Percentiles rank a stretch among this genome's conserved stretches.
Conservation (phyloP, 2,797 vertebrate species). For the Zalophus californianus region DNA sequence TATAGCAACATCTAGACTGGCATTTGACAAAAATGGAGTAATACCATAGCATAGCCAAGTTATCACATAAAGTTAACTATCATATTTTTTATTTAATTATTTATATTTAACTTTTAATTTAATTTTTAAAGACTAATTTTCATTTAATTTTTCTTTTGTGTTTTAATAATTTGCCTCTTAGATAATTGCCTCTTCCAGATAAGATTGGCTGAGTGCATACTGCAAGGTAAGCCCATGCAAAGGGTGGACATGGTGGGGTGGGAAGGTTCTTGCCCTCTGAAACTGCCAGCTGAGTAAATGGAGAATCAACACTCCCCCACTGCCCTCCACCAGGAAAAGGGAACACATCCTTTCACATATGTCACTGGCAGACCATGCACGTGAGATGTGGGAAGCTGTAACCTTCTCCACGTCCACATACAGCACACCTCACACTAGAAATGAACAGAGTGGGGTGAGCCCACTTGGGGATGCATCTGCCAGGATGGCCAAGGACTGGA, state of each 20-base stretch:
- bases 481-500: background rate
- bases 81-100: background rate
- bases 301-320: background rate
- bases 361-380: background rate
- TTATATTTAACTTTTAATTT: background rate
- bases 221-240: background rate
- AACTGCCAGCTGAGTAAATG: background rate
- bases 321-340: background rate
- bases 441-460: background rate
- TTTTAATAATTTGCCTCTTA: background rate
- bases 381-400: background rate
- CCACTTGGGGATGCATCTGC: background rate
- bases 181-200: background rate
- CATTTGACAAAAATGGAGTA: background rate
- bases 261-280: background rate
- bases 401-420: background rate
- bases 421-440: background rate
- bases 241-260: background rate
- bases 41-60: background rate
- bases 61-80: background rate
- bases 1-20: background rate
- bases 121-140: background rate
- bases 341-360: background rate
- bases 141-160: background rate
- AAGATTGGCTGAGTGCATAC: background rate